These are phyloP conservation scores for Sepioteuthis lessoniana DNA, from an alignment of 2,888 invertebrate genomes.

Conservation along the genomic window DNA sequence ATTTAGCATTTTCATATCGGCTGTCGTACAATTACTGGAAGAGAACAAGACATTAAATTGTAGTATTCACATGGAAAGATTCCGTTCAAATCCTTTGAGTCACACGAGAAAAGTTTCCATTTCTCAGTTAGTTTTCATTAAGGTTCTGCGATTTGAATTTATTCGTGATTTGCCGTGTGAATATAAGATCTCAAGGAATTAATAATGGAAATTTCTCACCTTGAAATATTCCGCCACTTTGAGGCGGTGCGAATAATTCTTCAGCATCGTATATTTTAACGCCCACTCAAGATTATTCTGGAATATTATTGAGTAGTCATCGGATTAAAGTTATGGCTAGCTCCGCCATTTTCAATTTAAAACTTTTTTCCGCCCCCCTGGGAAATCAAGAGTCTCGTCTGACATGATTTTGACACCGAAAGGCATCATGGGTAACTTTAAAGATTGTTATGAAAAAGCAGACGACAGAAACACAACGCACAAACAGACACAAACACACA, in stretches of 20 bases:
- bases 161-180: constrained; percentile 14
- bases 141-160: neutral
- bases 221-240: neutral
- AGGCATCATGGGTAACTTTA: constrained; percentile 10
- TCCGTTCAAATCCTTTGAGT: neutral
- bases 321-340: constrained; percentile 19
- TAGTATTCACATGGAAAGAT: neutral
- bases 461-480: neutral
- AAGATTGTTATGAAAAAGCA: neutral
- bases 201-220: neutral
- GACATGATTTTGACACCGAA: neutral
- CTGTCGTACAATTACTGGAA: neutral
- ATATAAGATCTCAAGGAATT: neutral
- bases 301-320: constrained; percentile 33
- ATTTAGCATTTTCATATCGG: neutral
- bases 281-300: neutral
- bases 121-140: neutral
- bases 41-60: neutral
- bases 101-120: neutral
- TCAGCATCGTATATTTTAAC: neutral
- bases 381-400: constrained; percentile 33
- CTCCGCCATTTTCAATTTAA: neutral
- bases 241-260: neutral
- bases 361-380: neutral
- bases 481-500: neutral